Evolutionary conservation across 2,113 vertebrate species (phyloP), one percentile per base, ranked within the genome.

Genomic region (Aplodontia rufa): DNA sequence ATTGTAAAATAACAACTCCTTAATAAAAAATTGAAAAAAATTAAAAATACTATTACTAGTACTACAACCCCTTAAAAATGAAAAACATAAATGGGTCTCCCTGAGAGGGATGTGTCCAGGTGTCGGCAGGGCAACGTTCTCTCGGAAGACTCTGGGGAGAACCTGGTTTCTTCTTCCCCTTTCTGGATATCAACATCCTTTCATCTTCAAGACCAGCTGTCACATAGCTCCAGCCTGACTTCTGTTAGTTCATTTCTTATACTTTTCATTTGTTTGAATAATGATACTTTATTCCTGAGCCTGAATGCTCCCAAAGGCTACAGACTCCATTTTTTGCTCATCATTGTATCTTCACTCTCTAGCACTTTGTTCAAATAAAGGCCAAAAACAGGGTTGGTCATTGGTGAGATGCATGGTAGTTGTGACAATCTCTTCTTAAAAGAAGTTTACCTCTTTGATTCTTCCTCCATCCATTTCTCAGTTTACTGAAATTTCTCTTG

Each of bases 381-480:
- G 62, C 14, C 5, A 0, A 19, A 24, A 2, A 17, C 14, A 3
- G 4, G 4, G 14, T 6, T 69, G 40, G 49, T 35, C 3, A 42
- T 3, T 28, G 49, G 10, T n/a, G 30, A 49, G 66, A 58, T 5
- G 12, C 1, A 20, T 8, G 40, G 60, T 26, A 51, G 19, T 24
- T 32, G 42, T 62, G 30, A 37, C 19, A 62, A 30, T 30, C 40
- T 51, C 71, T 83, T 49, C 37, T 74, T 42, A 47, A 47, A 35
- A 66, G n/a, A 22, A 76, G 11, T 45, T 32, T 40, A 42, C 45
- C 30, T 2, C 16, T 47, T 49, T n/a, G 4, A 47, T 9, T 12
- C 24, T 8, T 5, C 7, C 30, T 22, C 19, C 0, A 1, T 26
- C 40, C 2, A 28, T 14, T 78, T 62, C 30, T 51, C 42, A 51